These are phyloP conservation scores for Dysmachus trigonus DNA, from an alignment of 2,888 invertebrate species.

Conservation along the genomic window DNA sequence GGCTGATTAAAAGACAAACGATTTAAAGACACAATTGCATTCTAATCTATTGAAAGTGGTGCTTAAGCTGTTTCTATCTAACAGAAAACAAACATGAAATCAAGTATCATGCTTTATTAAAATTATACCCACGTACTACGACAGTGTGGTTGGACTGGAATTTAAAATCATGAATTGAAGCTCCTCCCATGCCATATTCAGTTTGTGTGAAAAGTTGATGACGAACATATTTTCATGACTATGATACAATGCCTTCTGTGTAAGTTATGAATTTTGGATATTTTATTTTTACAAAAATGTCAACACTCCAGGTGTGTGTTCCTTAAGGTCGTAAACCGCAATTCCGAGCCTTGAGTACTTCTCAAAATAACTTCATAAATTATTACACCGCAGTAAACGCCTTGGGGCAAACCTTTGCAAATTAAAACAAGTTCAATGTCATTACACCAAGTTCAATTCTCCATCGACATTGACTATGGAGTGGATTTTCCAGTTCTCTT, in stretches of 20 bases:
- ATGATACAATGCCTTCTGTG: not conserved
- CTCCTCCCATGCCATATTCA: not conserved
- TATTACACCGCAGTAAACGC: not conserved
- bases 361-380: not conserved
- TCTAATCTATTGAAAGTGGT: not conserved
- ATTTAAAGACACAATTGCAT: not conserved
- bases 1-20: not conserved
- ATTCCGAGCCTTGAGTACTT: not conserved
- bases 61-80: not conserved
- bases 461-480: not conserved
- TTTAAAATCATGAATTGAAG: not conserved
- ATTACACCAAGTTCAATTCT: not conserved
- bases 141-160: not conserved
- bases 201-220: not conserved
- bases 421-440: conserved; percentile 17
- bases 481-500: not conserved
- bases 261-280: not conserved
- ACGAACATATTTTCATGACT: not conserved
- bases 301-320: not conserved
- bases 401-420: not conserved
- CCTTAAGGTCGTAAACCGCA: not conserved
- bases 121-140: not conserved
- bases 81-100: not conserved
- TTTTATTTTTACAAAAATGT: not conserved
- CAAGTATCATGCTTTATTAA: not conserved